phyloP scores from a whole-genome alignment of 2,888 invertebrate genomes.

The Chironomus riparius region DNA sequence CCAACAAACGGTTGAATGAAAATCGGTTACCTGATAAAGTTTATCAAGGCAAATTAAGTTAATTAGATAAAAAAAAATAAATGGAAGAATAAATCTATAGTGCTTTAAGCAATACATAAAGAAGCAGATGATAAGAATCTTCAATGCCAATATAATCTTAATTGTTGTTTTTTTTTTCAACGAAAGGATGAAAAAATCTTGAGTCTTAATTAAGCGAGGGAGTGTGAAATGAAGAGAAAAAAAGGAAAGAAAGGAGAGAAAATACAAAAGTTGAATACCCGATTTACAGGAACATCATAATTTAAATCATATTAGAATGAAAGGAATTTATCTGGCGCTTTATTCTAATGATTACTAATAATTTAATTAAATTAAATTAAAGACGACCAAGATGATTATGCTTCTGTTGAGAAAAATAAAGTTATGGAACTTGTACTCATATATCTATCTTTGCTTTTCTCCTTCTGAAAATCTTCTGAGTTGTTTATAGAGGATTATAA shows the following conservation, averaged over 20 bases:
- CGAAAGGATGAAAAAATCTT: neutral
- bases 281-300: too few species aligned
- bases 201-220: neutral
- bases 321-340: too few species aligned
- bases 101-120: neutral
- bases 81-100: constrained; percentile 23
- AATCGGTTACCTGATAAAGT: constrained; percentile 22
- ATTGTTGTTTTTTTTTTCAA: constrained; percentile 16
- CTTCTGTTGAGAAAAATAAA: too few species aligned
- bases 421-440: too few species aligned
- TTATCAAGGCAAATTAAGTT: constrained; percentile 24
- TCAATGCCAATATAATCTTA: constrained; percentile 25
- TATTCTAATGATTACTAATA: too few species aligned
- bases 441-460: neutral
- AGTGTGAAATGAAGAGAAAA: neutral
- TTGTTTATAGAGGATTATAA: constrained; percentile 26
- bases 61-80: constrained; percentile 24
- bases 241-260: neutral
- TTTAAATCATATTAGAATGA: too few species aligned
- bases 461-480: neutral
- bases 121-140: constrained; percentile 18
- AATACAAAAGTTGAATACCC: neutral
- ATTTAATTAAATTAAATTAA: too few species aligned
- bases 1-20: neutral
- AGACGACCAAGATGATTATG: too few species aligned